Evolutionary conservation across 2,797 vertebrate genomes (phyloP).

Genomic region (Bovichtus diacanthus): DNA sequence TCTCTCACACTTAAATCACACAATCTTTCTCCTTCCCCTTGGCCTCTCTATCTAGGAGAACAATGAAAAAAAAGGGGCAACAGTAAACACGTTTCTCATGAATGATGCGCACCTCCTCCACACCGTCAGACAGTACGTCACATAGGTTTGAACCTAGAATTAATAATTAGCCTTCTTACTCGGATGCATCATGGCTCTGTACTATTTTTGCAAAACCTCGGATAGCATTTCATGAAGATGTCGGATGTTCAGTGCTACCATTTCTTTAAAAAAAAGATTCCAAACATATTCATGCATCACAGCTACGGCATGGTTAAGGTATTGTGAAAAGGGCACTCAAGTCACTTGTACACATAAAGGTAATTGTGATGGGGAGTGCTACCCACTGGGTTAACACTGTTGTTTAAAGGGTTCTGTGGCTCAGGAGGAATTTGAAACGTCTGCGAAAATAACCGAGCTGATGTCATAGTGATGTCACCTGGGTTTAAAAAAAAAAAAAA

Average conservation of each 20-base stretch:
- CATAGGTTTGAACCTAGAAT: neutral
- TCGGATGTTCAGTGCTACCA: neutral
- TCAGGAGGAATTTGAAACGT: too few relatives aligned
- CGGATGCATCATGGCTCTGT: neutral
- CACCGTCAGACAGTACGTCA: neutral
- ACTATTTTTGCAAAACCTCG: neutral
- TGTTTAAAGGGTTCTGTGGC: too few relatives aligned
- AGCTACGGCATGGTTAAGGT: too few relatives aligned
- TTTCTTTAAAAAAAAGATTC: too few relatives aligned
- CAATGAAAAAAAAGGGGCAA: neutral
- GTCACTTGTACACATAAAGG: too few relatives aligned
- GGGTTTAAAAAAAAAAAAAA: too few relatives aligned
- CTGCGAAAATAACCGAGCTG: too few relatives aligned
- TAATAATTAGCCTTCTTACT: neutral
- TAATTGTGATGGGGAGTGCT: too few relatives aligned
- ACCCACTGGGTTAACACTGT: too few relatives aligned
- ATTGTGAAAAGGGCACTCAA: too few relatives aligned
- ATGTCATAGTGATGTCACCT: too few relatives aligned
- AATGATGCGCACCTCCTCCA: neutral
- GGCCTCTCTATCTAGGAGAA: neutral
- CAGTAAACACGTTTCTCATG: neutral
- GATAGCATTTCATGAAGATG: neutral
- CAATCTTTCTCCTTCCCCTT: neutral
- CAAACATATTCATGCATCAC: too few relatives aligned
- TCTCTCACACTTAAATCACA: conserved; percentile 14